Percentiles rank a stretch among this genome's conserved stretches.
These are phyloP conservation scores for Luffia ferchaultella DNA, from an alignment of 2,888 invertebrate species.

Conservation along the genomic window DNA sequence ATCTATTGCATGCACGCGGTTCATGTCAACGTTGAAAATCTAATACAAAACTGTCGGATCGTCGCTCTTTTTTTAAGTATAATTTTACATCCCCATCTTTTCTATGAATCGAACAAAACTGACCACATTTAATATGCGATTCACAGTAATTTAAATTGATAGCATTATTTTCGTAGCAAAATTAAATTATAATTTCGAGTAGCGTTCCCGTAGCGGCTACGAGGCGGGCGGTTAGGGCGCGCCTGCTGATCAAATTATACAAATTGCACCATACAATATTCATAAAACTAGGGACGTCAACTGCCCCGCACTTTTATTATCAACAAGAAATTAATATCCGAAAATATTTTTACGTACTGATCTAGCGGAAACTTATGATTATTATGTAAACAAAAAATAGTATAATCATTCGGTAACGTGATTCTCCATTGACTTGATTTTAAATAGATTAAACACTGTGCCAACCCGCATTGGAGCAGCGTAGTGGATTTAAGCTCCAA, in stretches of 20 bases:
- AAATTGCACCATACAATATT: constrained; percentile 65
- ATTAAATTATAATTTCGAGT: neutral
- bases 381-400: no score
- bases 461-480: no score
- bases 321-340: no score
- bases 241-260: constrained; percentile 53
- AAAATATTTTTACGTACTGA: no score
- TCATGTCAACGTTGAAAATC: neutral
- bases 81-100: neutral
- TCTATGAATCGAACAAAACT: neutral
- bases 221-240: neutral
- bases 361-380: no score
- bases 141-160: neutral
- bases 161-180: neutral
- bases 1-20: no score
- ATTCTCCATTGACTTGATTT: no score
- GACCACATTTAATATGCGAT: neutral
- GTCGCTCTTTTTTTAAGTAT: no score
- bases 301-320: neutral
- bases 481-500: no score
- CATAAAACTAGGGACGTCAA: constrained; percentile 37
- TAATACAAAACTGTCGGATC: no score
- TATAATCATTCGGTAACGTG: no score
- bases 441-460: no score
- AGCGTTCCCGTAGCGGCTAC: neutral